Evolutionary conservation across 1,140 invertebrate species (phyloP), one percentile per base, ranked within the genome.

Genomic region (Mycetomoellerius zeteki): DNA sequence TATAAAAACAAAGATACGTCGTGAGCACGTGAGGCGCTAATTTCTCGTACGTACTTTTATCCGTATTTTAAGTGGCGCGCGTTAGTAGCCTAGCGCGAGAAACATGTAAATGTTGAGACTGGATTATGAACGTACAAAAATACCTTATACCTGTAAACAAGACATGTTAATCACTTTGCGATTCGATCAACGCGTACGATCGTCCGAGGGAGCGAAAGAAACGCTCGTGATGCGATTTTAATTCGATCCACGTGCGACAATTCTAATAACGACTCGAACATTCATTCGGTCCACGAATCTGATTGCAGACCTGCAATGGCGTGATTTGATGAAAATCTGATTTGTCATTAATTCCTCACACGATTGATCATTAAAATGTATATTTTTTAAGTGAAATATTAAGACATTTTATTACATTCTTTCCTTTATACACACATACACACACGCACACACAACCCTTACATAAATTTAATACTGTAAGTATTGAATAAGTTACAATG

Each of bases 111-210:
- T 86, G 85, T 92, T 91, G 92, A 93, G 92, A 93, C 92, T 93
- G 92, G 91, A 92, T 92, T 84, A 86, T 80, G 91, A 92, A 93
- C 89, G 92, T 93, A 93, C 91, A 93, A 93, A 93, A 89, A 89
- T 90, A 89, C 86, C 86, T 89, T 90, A 86, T 88, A 88, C 58
- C 71, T 90, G 87, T 89, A 87, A 84, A 87, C 85, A 58, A 75
- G 54, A 77, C 88, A 84, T 85, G 47, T 86, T 86, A 69, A 86
- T 86, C 52, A 65, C 62, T 86, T 64, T 27, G 80, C 50, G 75
- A 81, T 81, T 78, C 47, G 43, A 84, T 85, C 56, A 30, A 27
- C 67, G 76, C 64, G 52, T 52, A 64, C 30, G 72, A 64, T 37
- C 71, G 71, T 86, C 47, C 37, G 27, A 30, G 24, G 60, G 62